Base-by-base conservation (phyloP, 2,113 vertebrate genomes). In the Mirounga angustirostris region DNA sequence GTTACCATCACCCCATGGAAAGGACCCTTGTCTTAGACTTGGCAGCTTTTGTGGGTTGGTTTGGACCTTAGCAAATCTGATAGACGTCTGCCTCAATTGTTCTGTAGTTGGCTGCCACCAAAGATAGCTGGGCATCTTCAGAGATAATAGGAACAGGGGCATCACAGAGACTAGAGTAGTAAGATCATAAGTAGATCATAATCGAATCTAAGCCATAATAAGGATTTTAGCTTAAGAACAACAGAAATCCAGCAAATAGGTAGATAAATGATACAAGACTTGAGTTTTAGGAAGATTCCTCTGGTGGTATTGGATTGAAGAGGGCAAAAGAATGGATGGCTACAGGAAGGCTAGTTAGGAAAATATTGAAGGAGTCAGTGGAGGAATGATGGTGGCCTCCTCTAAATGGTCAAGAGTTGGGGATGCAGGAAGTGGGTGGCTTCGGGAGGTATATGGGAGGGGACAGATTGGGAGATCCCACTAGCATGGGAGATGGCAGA, bases 201-300 rank as follows among this genome's bases (percentile, higher is more conserved):
- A 94, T 0, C 24, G 58, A 86, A 67, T 65, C n/a, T 28, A 61
- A 74, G 28, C n/a, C 80, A 56, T 0, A 1, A 8, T 52, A 74
- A 92, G 26, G 6, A 82, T 80, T 96, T 98, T 80, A 71, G 43
- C 22, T 71, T 88, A 88, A 89, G 54, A 73, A 59, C 10, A 69
- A 46, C 0, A 95, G 54, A 95, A 89, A 82, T 5, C 1, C 26
- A 89, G 18, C 26, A 16, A 85, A 52, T 30, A 15, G 28, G 26
- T 54, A 90, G 50, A 78, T 19, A 86, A 28, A 65, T 92, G 46
- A 73, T 19, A 74, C 5, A 6, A 59, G 63, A 89, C 7, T 22
- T 82, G 82, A 76, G 8, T 91, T 90, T 94, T 63, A 81, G 71
- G 50, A 94, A 46, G 12, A 80, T 58, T 0, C 1, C 21, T 84